Evolutionary conservation across 1,140 invertebrate species (phyloP).

Genomic region (Rhopalosiphum maidis): DNA sequence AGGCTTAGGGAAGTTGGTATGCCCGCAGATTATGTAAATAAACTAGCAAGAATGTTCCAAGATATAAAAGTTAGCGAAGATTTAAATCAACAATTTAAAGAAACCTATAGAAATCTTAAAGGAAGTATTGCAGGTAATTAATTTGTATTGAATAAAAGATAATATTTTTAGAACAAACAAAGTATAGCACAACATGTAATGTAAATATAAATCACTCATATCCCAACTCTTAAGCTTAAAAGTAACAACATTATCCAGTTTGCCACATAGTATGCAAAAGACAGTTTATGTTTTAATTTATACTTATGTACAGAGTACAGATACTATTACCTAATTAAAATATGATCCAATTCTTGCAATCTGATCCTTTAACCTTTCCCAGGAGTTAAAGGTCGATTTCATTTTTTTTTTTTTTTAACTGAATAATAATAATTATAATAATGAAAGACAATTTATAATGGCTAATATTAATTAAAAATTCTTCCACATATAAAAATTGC

Average conservation of each 20-base stretch:
- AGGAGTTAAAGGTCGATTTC: too few relatives aligned
- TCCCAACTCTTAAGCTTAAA: too few relatives aligned
- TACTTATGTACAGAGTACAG: too few relatives aligned
- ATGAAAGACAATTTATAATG: too few relatives aligned
- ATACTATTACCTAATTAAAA: not conserved
- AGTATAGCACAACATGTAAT: not conserved
- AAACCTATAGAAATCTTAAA: conserved; percentile 68
- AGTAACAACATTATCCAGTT: too few relatives aligned
- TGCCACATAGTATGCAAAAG: too few relatives aligned
- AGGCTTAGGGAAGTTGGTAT: conserved; percentile 90
- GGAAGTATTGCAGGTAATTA: conserved; percentile 66
- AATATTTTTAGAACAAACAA: not conserved
- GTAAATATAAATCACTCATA: not conserved
- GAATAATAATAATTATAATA: too few relatives aligned
- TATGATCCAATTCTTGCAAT: not conserved
- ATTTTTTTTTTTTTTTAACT: too few relatives aligned
- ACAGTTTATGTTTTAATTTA: too few relatives aligned
- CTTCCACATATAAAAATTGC: too few relatives aligned
- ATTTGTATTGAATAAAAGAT: not conserved
- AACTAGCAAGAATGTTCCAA: conserved; percentile 96
- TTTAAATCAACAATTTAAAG: conserved; percentile 93
- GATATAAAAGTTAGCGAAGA: conserved; percentile 99
- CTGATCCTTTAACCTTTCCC: not conserved
- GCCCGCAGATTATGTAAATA: conserved; percentile 99
- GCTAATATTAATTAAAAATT: too few relatives aligned